These are phyloP conservation scores for Bursaphelenchus okinawaensis DNA, from an alignment of 2,888 invertebrate species.

Conservation along the genomic window DNA sequence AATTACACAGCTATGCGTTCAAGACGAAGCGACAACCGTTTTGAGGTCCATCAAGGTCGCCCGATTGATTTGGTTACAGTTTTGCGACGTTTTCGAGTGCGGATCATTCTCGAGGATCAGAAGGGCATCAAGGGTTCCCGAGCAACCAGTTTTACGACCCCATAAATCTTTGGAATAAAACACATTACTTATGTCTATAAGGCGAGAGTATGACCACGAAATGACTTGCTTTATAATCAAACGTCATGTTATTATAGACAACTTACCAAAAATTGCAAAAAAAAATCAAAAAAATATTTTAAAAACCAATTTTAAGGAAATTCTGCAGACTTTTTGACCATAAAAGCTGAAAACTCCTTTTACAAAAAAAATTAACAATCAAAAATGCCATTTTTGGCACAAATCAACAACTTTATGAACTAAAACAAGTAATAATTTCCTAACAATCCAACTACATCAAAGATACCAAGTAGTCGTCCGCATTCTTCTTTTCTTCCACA, in stretches of 20 bases:
- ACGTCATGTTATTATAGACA: too few species aligned
- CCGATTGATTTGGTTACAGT: background rate
- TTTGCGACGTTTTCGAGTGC: background rate
- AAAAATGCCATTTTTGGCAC: too few species aligned
- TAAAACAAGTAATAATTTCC: background rate
- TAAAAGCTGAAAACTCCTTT: too few species aligned
- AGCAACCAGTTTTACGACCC: background rate
- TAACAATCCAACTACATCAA: conserved; percentile 7
- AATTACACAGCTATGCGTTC: too few species aligned
- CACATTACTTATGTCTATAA: background rate
- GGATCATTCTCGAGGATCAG: background rate
- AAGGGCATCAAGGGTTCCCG: background rate
- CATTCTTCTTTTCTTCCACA: conserved; percentile 28
- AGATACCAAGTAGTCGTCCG: conserved; percentile 18
- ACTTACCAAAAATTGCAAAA: too few species aligned
- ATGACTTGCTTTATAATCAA: too few species aligned
- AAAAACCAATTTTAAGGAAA: too few species aligned
- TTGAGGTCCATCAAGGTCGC: background rate
- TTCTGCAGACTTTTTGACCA: background rate
- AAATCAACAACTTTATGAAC: background rate
- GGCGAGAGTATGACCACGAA: too few species aligned
- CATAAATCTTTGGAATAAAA: background rate
- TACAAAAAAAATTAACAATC: too few species aligned
- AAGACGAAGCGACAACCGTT: background rate
- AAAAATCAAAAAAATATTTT: too few species aligned